Base-by-base conservation (phyloP, 2,113 vertebrate genomes). In the Callopanchax toddi region DNA sequence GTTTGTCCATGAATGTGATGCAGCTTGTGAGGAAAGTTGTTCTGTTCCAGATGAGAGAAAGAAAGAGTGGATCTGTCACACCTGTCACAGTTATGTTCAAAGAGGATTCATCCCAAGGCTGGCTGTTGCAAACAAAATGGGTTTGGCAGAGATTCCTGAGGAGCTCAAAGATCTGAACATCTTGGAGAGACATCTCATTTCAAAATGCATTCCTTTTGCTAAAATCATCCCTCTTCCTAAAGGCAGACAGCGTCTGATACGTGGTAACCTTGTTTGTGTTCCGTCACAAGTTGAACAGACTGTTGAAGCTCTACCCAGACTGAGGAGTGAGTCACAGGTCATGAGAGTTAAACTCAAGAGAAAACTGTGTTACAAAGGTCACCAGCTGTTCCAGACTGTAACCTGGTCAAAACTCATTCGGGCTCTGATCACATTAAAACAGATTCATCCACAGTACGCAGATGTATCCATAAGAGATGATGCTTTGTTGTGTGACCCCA, bases 341-440 rank as follows among this genome's bases (percentile, higher is more conserved):
- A 34, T 84, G 13, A 76, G 62, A 20, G 12, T 80, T 0, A 78
- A 80, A 3, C 3, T 79, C 2, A 85, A 85, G 42, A 67, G 72
- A 34, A 29, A 23, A 1, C 16, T 76, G 2, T 59, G 37, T 21
- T 79, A 73, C 26, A 72, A 18, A 72, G 74, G 60, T 6, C 67
- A 84, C 44, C 65, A 62, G 26, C 60, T 74, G 13, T 62, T 82
- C 16, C 68, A 78, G 42, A 72, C 74, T 29, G 13, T 72, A 34
- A 51, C 57, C 2, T 74, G 81, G 55, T 45, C 56, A 20, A 80
- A 82, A 54, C 61, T 72, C 1, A 16, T 79, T 4, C 48, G 29
- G 8, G 72, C 67, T 6, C 37, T 76, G 49, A 3, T 39, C 12
- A 62, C 60, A 16, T 46, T 74, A 1, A 76, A 53, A 61, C 23